Conservation (phyloP, 2,797 vertebrate species). For the Rhinichthys osculus region DNA sequence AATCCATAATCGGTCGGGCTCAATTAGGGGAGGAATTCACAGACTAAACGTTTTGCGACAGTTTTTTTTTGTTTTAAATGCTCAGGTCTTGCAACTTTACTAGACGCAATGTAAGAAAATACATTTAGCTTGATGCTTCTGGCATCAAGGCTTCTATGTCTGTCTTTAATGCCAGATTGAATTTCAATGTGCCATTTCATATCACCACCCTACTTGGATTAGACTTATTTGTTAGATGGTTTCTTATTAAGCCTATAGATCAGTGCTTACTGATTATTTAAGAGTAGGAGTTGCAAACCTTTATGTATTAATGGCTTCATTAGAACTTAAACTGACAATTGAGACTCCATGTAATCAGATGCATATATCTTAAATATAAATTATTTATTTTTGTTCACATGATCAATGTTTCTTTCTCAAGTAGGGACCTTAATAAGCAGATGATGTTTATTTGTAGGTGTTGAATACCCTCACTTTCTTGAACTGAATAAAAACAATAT, state of each 20-base stretch:
- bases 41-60: constrained; percentile 42
- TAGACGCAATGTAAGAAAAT: constrained; percentile 55
- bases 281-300: constrained; percentile 59
- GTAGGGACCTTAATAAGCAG: constrained; percentile 61
- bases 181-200: constrained; percentile 69
- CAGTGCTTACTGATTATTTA: constrained; percentile 56
- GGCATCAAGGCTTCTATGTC: constrained; percentile 62
- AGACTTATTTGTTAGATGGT: constrained; percentile 57
- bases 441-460: constrained; percentile 66
- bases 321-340: constrained; percentile 56
- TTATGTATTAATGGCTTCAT: constrained; percentile 55
- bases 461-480: constrained; percentile 62
- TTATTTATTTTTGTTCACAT: constrained; percentile 68
- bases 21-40: constrained; percentile 57
- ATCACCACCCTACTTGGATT: constrained; percentile 57
- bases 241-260: constrained; percentile 63
- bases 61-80: constrained; percentile 41
- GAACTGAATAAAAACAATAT: constrained; percentile 64
- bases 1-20: constrained; percentile 62
- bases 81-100: constrained; percentile 64
- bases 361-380: constrained; percentile 70
- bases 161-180: constrained; percentile 56
- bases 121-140: constrained; percentile 65
- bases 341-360: constrained; percentile 63
- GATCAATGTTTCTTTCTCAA: constrained; percentile 63